Conservation (phyloP, 2,797 vertebrate genomes). For the Oceanodroma leucorhoa region DNA sequence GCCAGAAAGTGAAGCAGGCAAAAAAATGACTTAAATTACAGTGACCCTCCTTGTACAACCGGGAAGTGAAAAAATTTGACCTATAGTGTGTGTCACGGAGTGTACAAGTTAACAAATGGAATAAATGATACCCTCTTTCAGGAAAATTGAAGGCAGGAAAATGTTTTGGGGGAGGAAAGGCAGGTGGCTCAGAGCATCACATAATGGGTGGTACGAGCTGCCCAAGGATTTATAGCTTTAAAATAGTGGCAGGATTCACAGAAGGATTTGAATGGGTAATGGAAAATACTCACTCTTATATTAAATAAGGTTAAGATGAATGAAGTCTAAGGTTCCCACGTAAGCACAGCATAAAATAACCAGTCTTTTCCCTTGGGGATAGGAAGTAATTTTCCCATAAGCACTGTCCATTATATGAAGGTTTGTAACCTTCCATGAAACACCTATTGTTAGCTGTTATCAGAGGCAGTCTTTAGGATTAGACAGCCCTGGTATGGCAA, state of each 20-base stretch:
- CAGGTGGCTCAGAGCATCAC: not conserved
- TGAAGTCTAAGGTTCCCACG: not conserved
- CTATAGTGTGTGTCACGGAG: not conserved
- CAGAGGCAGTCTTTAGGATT: not conserved
- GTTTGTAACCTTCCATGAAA: not conserved
- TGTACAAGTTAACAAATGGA: not conserved
- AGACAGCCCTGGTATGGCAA: not conserved
- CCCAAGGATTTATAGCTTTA: not conserved
- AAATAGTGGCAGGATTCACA: not conserved
- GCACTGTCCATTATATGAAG: not conserved
- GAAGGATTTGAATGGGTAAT: not conserved
- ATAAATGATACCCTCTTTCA: not conserved
- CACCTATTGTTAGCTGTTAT: not conserved
- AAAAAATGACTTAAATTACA: not conserved
- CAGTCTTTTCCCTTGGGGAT: not conserved
- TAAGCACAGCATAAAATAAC: not conserved
- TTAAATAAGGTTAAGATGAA: not conserved
- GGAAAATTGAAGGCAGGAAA: not conserved
- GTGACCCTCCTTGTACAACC: not conserved
- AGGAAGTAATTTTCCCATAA: not conserved
- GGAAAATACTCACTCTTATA: not conserved
- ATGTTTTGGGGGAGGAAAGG: not conserved
- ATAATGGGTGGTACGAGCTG: not conserved
- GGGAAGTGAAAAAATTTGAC: not conserved
- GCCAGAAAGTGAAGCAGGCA: not conserved